These are phyloP conservation scores for Hyposoter dolosus DNA, from an alignment of 2,888 invertebrate species.

Conservation along the genomic window DNA sequence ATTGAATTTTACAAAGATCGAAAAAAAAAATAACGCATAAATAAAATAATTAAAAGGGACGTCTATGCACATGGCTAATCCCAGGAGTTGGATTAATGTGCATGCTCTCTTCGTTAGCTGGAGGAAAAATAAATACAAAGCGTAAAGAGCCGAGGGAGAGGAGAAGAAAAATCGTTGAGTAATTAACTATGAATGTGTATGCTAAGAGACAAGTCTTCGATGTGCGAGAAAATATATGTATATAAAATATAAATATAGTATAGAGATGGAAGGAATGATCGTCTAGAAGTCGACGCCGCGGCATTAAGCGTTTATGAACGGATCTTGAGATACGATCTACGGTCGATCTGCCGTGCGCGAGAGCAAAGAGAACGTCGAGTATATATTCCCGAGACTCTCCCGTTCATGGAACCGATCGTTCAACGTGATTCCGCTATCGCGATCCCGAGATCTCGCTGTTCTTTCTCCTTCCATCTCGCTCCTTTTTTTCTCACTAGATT, in stretches of 20 bases:
- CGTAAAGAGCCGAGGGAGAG: neutral
- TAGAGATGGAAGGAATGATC: constrained; percentile 49
- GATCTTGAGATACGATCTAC: constrained; percentile 63
- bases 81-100: constrained; percentile 10
- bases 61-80: constrained; percentile 21
- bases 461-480: constrained; percentile 35
- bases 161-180: constrained; percentile 54
- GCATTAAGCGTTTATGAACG: constrained; percentile 69
- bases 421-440: constrained; percentile 59
- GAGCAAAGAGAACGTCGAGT: constrained; percentile 41
- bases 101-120: constrained; percentile 13
- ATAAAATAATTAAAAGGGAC: constrained; percentile 4
- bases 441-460: constrained; percentile 52
- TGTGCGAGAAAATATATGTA: neutral
- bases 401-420: constrained; percentile 62
- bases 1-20: neutral
- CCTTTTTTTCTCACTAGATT: constrained; percentile 17
- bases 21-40: constrained; percentile 3
- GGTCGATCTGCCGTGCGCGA: constrained; percentile 55
- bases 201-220: constrained; percentile 31
- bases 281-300: constrained; percentile 59
- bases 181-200: constrained; percentile 62
- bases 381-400: constrained; percentile 42
- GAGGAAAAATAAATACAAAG: neutral
- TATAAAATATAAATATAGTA: constrained; percentile 40